Evolutionary conservation across 92 coral and sea anemone species (phyloP).

Genomic region (Meandrina meandrites): DNA sequence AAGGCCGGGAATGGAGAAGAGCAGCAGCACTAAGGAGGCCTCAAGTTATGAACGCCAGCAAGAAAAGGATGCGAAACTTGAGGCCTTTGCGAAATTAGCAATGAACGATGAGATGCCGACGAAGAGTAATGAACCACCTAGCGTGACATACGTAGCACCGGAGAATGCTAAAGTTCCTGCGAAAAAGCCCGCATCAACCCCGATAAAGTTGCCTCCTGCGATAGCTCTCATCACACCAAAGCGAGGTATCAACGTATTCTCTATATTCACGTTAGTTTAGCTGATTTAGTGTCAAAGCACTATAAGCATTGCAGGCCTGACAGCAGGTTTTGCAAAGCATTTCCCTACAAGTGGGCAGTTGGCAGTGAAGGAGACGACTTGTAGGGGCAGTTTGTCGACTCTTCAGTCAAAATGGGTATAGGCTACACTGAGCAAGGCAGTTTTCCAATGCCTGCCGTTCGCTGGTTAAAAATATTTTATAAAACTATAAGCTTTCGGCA

Average conservation of each 20-base stretch:
- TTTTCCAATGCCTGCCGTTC: too few relatives aligned
- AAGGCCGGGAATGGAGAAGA: not conserved
- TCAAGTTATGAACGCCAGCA: slow-evolving; percentile 16
- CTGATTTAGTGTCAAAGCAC: too few relatives aligned
- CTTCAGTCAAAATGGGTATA: too few relatives aligned
- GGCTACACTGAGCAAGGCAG: too few relatives aligned
- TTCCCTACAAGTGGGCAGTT: too few relatives aligned
- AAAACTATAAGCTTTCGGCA: too few relatives aligned
- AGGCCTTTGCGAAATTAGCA: slow-evolving; percentile 10
- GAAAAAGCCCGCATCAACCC: not conserved
- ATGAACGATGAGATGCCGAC: not conserved
- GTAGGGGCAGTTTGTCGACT: too few relatives aligned
- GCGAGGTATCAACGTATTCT: slow-evolving; percentile 14
- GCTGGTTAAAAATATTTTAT: too few relatives aligned
- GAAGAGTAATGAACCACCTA: slow-evolving; percentile 10
- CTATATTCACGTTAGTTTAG: not conserved
- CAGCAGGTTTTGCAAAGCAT: too few relatives aligned
- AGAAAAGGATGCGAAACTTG: slow-evolving; percentile 10
- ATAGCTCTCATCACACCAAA: slow-evolving; percentile 35
- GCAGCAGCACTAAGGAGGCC: not conserved
- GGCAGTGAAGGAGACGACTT: too few relatives aligned
- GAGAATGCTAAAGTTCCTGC: not conserved
- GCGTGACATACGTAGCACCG: not conserved
- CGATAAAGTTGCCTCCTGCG: slow-evolving; percentile 20
- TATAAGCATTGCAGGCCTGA: too few relatives aligned